Base-by-base conservation (phyloP, 2,113 vertebrate genomes). In the Hippocampus guttulatus region DNA sequence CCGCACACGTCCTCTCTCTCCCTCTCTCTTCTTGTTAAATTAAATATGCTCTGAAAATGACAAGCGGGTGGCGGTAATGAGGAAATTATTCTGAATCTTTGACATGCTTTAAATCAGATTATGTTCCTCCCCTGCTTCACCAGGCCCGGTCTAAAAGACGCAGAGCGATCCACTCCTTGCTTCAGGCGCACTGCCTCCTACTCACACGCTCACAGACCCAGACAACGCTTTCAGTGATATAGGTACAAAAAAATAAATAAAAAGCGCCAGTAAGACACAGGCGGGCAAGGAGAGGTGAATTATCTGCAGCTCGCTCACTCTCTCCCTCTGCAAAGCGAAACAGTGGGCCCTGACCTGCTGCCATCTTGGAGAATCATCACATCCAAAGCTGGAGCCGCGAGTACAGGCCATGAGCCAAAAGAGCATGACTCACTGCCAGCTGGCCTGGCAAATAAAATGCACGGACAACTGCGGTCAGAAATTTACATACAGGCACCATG, bases 81-180 rank as follows among this genome's bases (percentile, higher is more conserved):
- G 84, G 84, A 89, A 88, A 89, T 89, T 87, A 89, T 90, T 91
- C 87, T 88, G 84, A 88, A 84, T 88, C 75, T 85, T 75, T 85
- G 87, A 88, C 87, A 87, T 88, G 89, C 83, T 91, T 90, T 91
- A 91, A 91, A 91, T 88, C 85, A 88, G 88, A 92, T 90, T 89
- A 91, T 85, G 78, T 81, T 84, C 78, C 77, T 76, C 64, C 74
- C 77, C 73, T 81, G 80, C 81, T 78, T 82, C 81, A 69, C 81
- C 66, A 60, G 76, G 72, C 81, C 85, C 73, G 70, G 80, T 76
- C 82, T 82, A 63, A 81, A 64, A 81, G 77, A 82, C 84, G 77
- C 74, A 79, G 79, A 84, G 74, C 81, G 69, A 86, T 87, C 84
- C 79, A 81, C 85, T 89, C 84, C 75, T 78, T 82, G 78, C 80